These are phyloP conservation scores for Venustoraphidia nigricollis DNA, from an alignment of 2,888 invertebrate species.

Conservation along the genomic window DNA sequence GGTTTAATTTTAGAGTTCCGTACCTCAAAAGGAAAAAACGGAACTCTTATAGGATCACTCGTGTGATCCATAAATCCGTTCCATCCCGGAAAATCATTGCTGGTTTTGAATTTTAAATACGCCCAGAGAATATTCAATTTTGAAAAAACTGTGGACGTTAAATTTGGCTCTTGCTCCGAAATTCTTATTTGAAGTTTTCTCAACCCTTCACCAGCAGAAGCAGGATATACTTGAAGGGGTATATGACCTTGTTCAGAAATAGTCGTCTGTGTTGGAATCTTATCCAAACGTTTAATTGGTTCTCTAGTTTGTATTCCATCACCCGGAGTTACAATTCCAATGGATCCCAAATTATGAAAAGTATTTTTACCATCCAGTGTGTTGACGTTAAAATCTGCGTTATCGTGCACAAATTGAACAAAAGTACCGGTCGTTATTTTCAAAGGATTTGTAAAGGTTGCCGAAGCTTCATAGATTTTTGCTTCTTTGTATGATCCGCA, in stretches of 20 bases:
- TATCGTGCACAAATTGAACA: slow-evolving; percentile 6
- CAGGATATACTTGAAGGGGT: background rate
- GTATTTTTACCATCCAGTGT: slow-evolving; percentile 7
- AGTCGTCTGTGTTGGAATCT: slow-evolving; percentile 5
- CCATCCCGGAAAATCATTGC: slow-evolving; percentile 9
- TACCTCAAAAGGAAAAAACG: no score
- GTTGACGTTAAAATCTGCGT: slow-evolving; percentile 7
- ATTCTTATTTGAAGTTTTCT: background rate
- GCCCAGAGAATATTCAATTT: slow-evolving; percentile 10
- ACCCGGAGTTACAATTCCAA: background rate
- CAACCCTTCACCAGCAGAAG: background rate
- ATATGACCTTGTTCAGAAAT: slow-evolving; percentile 1
- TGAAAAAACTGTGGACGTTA: slow-evolving; percentile 4
- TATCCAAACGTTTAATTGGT: slow-evolving; percentile 8
- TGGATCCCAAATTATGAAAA: slow-evolving; percentile 6
- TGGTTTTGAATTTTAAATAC: slow-evolving; percentile 9
- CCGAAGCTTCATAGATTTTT: background rate
- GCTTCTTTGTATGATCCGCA: background rate
- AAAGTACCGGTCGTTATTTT: slow-evolving; percentile 3
- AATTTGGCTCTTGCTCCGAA: background rate
- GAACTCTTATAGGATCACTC: no score
- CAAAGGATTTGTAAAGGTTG: background rate
- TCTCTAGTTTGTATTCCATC: background rate
- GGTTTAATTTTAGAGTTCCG: no score
- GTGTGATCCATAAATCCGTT: slow-evolving; percentile 10